Percentiles rank a stretch among this genome's conserved stretches.
Conservation (phyloP, 2,888 invertebrate genomes). For the Ecliptopera silaceata region DNA sequence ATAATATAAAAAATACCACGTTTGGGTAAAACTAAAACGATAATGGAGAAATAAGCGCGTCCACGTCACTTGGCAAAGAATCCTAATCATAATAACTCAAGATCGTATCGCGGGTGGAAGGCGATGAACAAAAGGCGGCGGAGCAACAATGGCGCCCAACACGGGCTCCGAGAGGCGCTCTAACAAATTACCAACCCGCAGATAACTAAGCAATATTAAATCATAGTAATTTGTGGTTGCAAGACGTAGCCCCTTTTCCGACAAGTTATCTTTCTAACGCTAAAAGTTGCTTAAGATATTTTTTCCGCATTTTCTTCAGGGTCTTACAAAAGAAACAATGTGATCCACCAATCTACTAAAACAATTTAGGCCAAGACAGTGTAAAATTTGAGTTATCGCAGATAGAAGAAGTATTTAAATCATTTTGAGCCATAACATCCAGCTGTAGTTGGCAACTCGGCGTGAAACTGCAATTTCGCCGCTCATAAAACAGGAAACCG, state of each 20-base stretch:
- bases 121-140: constrained; percentile 80
- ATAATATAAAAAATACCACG: constrained; percentile 36
- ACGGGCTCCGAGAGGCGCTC: constrained; percentile 69
- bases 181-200: constrained; percentile 80
- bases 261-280: constrained; percentile 62
- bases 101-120: constrained; percentile 75
- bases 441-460: constrained; percentile 58
- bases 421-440: constrained; percentile 58
- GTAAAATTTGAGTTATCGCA: constrained; percentile 34
- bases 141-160: constrained; percentile 78
- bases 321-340: constrained; percentile 44
- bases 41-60: constrained; percentile 77
- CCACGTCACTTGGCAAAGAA: constrained; percentile 79
- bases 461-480: constrained; percentile 72
- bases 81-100: constrained; percentile 83
- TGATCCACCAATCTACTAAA: constrained; percentile 24
- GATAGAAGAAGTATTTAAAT: constrained; percentile 59
- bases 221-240: constrained; percentile 82
- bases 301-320: constrained; percentile 52
- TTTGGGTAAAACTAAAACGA: constrained; percentile 67
- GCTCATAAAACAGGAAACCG: constrained; percentile 69
- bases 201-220: constrained; percentile 83
- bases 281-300: constrained; percentile 51
- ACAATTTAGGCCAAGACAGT: constrained; percentile 25
- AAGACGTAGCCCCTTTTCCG: constrained; percentile 69